phyloP scores from a whole-genome alignment of 2,113 vertebrate genomes.

The Cottus gobio region DNA sequence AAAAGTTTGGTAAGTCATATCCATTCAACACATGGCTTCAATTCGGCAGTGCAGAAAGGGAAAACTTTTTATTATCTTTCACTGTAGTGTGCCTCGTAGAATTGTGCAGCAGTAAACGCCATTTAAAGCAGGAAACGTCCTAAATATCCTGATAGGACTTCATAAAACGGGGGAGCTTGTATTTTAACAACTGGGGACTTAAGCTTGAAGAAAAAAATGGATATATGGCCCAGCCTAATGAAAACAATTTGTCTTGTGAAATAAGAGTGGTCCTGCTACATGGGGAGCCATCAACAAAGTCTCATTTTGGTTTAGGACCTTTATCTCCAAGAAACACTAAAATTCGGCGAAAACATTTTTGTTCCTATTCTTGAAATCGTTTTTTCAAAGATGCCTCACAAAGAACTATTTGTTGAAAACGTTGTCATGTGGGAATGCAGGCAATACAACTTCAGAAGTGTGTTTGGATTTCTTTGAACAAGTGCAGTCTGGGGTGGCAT shows the following conservation, averaged over 20 bases:
- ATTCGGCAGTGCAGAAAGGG: slow-evolving; percentile 34
- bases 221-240: slow-evolving; percentile 41
- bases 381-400: slow-evolving; percentile 21
- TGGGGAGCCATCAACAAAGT: slow-evolving; percentile 27
- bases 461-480: slow-evolving; percentile 32
- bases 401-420: slow-evolving; percentile 23
- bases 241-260: slow-evolving; percentile 51
- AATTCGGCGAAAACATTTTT: background rate
- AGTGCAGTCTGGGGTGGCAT: slow-evolving; percentile 35
- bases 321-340: slow-evolving; percentile 16
- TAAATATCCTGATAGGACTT: slow-evolving; percentile 46
- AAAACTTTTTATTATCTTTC: slow-evolving; percentile 61
- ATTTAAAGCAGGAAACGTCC: slow-evolving; percentile 40
- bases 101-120: slow-evolving; percentile 48
- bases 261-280: slow-evolving; percentile 25
- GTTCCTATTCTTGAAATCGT: slow-evolving; percentile 38
- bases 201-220: slow-evolving; percentile 5
- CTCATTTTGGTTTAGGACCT: slow-evolving; percentile 8
- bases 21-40: slow-evolving; percentile 62
- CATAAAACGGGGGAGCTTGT: slow-evolving; percentile 31
- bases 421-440: slow-evolving; percentile 41
- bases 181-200: slow-evolving; percentile 15
- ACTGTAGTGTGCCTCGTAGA: slow-evolving; percentile 32
- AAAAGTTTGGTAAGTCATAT: slow-evolving; percentile 68
- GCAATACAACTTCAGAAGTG: slow-evolving; percentile 36